These are phyloP conservation scores for Diorhabda sublineata DNA, from an alignment of 1,140 invertebrate genomes.

Conservation along the genomic window DNA sequence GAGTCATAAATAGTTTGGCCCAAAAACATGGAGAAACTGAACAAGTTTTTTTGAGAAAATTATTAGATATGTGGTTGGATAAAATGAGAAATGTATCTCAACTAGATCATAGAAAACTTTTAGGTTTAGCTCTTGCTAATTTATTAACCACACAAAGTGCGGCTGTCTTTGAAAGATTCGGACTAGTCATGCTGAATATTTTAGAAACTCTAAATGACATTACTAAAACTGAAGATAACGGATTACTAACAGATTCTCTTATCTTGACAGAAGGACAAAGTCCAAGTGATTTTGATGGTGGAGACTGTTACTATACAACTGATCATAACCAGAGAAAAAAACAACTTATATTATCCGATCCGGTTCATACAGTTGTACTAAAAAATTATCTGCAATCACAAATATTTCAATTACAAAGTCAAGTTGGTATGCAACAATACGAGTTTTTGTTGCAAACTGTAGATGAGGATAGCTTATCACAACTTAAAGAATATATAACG, in stretches of 20 bases:
- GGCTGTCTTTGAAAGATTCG: slow-evolving; percentile 68
- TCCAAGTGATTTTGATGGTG: slow-evolving; percentile 45
- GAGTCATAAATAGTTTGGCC: slow-evolving; percentile 57
- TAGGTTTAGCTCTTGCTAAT: slow-evolving; percentile 76
- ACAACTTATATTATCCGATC: slow-evolving; percentile 61
- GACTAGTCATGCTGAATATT: slow-evolving; percentile 70
- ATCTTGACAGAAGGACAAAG: slow-evolving; percentile 48
- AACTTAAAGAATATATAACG: slow-evolving; percentile 60
- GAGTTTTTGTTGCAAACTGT: slow-evolving; percentile 65
- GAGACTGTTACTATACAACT: slow-evolving; percentile 50
- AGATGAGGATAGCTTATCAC: slow-evolving; percentile 61
- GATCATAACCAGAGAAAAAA: slow-evolving; percentile 57
- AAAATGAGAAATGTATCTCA: slow-evolving; percentile 75
- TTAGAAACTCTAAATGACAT: slow-evolving; percentile 85
- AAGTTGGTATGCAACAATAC: slow-evolving; percentile 64
- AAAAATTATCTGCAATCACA: slow-evolving; percentile 65
- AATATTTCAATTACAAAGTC: slow-evolving; percentile 58
- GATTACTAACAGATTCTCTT: slow-evolving; percentile 49
- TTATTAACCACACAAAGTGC: slow-evolving; percentile 65
- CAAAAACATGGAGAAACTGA: slow-evolving; percentile 48
- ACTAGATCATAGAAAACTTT: slow-evolving; percentile 74
- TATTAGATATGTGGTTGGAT: slow-evolving; percentile 75
- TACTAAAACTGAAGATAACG: slow-evolving; percentile 66
- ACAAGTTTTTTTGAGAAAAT: slow-evolving; percentile 58
- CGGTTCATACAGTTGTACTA: slow-evolving; percentile 66